These are phyloP conservation scores for Gadus macrocephalus DNA, from an alignment of 2,113 vertebrate species.

Conservation along the genomic window DNA sequence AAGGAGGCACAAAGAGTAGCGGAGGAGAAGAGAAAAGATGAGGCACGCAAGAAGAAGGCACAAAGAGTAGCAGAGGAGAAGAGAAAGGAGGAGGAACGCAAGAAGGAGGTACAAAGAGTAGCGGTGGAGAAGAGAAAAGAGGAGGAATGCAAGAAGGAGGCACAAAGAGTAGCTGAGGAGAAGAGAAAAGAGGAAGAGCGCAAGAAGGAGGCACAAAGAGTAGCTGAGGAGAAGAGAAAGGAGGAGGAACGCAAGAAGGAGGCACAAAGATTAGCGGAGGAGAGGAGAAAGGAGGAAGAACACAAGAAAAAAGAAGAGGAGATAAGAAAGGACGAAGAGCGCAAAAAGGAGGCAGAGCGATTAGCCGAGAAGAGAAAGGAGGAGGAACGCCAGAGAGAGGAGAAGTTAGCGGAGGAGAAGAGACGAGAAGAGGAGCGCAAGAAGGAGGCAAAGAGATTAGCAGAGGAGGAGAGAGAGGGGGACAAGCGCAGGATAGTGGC, in stretches of 20 bases:
- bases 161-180: not conserved
- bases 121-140: not conserved
- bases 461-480: not conserved
- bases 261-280: not conserved
- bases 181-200: not conserved
- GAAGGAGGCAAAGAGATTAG: not conserved
- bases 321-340: not conserved
- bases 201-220: slow-evolving; percentile 2
- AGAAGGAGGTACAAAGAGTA: not conserved
- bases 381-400: not conserved
- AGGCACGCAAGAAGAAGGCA: slow-evolving; percentile 3
- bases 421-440: not conserved
- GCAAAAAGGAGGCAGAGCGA: slow-evolving; percentile 4
- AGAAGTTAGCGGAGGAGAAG: not conserved
- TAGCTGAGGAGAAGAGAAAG: slow-evolving; percentile 7
- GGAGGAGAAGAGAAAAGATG: not conserved
- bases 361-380: too few species aligned
- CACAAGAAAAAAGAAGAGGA: not conserved
- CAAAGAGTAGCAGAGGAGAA: not conserved
- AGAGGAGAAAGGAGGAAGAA: slow-evolving; percentile 2
- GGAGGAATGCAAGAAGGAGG: not conserved
- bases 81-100: too few species aligned
- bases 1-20: not conserved
- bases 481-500: not conserved
- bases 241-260: not conserved